Conservation (phyloP, 2,113 vertebrate genomes). For the Tetraodon nigroviridis region DNA sequence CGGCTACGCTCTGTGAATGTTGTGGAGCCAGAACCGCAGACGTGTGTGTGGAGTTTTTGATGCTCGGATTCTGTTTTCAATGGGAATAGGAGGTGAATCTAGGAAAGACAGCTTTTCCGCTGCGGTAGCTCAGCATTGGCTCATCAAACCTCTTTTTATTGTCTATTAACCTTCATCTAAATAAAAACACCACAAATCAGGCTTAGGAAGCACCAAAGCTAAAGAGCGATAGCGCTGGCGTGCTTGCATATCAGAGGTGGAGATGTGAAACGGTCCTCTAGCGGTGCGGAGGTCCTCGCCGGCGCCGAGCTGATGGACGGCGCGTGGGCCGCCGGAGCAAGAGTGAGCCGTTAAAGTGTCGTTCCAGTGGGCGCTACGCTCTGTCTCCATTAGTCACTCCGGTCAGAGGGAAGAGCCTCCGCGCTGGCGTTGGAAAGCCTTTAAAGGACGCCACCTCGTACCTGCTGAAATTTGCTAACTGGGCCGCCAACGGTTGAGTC, state of each 20-base stretch:
- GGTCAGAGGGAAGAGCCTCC: constrained; percentile 21
- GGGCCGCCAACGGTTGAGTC: not conserved
- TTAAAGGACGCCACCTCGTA: constrained; percentile 22
- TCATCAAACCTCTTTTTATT: no score
- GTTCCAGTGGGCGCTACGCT: constrained; percentile 19
- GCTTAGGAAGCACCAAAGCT: not conserved
- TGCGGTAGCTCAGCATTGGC: no score
- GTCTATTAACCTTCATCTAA: no score
- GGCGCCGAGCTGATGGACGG: not conserved
- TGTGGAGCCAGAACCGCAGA: no score
- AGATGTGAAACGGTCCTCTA: not conserved
- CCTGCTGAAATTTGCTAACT: constrained; percentile 2
- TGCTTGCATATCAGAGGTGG: no score
- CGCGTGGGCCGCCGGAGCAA: constrained; percentile 9
- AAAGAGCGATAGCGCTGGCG: no score
- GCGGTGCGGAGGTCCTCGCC: not conserved
- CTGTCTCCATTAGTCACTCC: constrained; percentile 30
- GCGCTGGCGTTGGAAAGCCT: constrained; percentile 11
- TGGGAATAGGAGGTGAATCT: no score
- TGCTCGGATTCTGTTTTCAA: no score
- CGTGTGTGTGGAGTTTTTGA: no score
- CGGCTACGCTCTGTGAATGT: no score
- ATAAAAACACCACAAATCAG: not conserved
- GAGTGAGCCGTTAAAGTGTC: constrained; percentile 22
- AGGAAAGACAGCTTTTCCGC: no score